Conservation (phyloP, 2,888 invertebrate genomes). For the Brachypalpus laphriformis region DNA sequence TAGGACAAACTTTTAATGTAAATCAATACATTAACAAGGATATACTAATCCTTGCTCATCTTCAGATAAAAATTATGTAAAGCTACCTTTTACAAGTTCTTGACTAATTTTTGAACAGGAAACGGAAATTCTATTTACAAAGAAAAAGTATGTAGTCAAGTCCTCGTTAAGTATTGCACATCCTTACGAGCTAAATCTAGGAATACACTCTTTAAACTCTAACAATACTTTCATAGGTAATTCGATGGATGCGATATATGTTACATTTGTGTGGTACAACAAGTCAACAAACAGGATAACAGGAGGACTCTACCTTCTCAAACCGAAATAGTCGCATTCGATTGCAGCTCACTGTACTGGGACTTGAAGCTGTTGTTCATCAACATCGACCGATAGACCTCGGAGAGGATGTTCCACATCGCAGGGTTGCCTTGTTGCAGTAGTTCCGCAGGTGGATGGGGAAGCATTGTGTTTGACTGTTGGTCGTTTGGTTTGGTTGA, state of each 20-base stretch:
- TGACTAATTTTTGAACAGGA: slow-evolving; percentile 12
- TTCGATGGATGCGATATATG: slow-evolving; percentile 76
- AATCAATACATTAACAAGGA: neutral
- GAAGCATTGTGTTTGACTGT: neutral
- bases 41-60: neutral
- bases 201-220: slow-evolving; percentile 26
- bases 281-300: slow-evolving; percentile 68
- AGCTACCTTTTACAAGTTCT: neutral
- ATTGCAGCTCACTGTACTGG: slow-evolving; percentile 79
- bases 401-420: slow-evolving; percentile 82
- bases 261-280: slow-evolving; percentile 41
- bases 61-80: neutral
- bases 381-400: slow-evolving; percentile 82
- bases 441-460: slow-evolving; percentile 58
- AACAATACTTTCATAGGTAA: slow-evolving; percentile 78
- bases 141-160: neutral
- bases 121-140: slow-evolving; percentile 40
- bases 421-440: slow-evolving; percentile 75
- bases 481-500: slow-evolving; percentile 40
- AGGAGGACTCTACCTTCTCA: slow-evolving; percentile 66
- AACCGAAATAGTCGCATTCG: slow-evolving; percentile 81
- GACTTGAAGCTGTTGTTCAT: slow-evolving; percentile 77
- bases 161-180: slow-evolving; percentile 61
- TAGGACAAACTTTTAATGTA: slow-evolving; percentile 11
- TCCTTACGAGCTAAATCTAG: slow-evolving; percentile 58